A percentile compares a stretch with the other conserved stretches of the same genome.
These are phyloP conservation scores for Steatornis caripensis DNA, from an alignment of 2,113 vertebrate genomes.

Conservation along the genomic window DNA sequence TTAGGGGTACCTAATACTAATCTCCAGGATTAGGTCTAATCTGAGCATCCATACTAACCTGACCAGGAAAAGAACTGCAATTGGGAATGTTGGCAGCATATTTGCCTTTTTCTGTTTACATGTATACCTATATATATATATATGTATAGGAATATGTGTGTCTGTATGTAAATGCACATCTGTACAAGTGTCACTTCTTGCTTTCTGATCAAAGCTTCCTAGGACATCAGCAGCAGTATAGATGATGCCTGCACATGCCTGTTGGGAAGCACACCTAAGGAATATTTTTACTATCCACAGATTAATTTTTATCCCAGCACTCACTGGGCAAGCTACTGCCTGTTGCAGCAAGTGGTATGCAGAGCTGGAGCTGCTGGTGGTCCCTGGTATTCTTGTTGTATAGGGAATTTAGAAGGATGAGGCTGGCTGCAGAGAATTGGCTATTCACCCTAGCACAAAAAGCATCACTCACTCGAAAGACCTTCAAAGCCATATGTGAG, in stretches of 20 bases:
- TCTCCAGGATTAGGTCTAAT: background rate
- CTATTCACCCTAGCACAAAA: background rate
- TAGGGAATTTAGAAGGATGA: background rate
- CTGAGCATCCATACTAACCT: background rate
- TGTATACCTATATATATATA: too few species aligned
- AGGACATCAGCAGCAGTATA: background rate
- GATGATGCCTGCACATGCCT: background rate
- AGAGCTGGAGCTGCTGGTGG: background rate
- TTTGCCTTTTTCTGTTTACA: background rate
- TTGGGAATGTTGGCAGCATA: background rate
- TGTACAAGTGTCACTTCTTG: background rate
- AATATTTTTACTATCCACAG: background rate
- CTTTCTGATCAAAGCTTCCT: background rate
- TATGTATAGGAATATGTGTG: fast-evolving
- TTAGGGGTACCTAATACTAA: background rate
- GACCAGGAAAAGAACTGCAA: background rate
- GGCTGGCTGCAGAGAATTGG: background rate
- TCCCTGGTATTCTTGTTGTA: background rate
- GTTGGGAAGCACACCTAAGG: background rate
- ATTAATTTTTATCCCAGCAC: background rate
- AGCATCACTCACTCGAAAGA: background rate
- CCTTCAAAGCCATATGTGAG: background rate
- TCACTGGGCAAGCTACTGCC: background rate
- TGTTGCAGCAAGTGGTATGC: background rate
- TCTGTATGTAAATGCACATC: fast-evolving